phyloP scores from a whole-genome alignment of 1,140 invertebrate species.

The Atta colombica region DNA sequence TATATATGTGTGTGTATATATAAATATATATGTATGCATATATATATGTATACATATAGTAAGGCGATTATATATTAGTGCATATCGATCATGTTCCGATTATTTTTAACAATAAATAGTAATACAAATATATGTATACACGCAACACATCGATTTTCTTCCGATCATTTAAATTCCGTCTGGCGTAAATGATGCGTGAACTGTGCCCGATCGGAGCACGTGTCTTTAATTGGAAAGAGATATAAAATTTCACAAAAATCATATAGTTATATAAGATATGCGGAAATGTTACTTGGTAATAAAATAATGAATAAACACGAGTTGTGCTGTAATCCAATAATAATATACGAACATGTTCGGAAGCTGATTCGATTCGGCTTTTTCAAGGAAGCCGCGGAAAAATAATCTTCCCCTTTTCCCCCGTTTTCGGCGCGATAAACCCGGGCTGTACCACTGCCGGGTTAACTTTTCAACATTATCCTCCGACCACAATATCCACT shows the following conservation, averaged over 20 bases:
- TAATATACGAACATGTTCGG: not conserved
- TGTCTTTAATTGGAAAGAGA: not conserved
- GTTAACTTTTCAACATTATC: slow-evolving; percentile 25
- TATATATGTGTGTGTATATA: not conserved
- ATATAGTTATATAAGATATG: slow-evolving; percentile 27
- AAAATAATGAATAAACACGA: slow-evolving; percentile 48
- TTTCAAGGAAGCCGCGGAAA: not conserved
- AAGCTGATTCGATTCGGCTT: not conserved
- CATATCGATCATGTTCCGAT: slow-evolving; percentile 60
- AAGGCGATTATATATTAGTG: slow-evolving; percentile 53
- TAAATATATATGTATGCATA: slow-evolving; percentile 8
- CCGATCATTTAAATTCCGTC: slow-evolving; percentile 27
- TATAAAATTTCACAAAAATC: not conserved
- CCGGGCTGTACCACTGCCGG: slow-evolving; percentile 34
- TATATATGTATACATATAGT: slow-evolving; percentile 38
- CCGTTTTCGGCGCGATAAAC: not conserved
- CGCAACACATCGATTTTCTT: slow-evolving; percentile 39
- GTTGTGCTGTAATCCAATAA: slow-evolving; percentile 24
- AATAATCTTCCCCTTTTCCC: not conserved
- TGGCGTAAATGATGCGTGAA: slow-evolving; percentile 16
- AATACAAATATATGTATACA: slow-evolving; percentile 44
- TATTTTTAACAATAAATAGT: slow-evolving; percentile 60
- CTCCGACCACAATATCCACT: slow-evolving; percentile 26
- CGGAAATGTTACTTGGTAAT: slow-evolving; percentile 48
- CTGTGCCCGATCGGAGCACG: slow-evolving; percentile 7